phyloP scores from a whole-genome alignment of 1,140 invertebrate genomes.

The Chionoecetes opilio region DNA sequence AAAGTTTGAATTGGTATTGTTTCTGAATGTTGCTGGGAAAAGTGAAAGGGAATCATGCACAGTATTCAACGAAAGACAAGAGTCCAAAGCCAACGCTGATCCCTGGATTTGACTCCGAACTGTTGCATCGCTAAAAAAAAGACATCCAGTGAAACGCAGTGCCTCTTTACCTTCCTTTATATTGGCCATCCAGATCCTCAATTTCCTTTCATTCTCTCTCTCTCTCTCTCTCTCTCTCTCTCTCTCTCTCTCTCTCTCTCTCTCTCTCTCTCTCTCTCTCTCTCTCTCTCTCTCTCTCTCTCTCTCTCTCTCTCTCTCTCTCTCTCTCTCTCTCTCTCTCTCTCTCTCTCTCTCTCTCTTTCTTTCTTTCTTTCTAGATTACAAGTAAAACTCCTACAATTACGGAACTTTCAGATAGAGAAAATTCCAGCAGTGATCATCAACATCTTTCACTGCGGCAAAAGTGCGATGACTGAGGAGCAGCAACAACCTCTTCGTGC shows the following conservation, averaged over 20 bases:
- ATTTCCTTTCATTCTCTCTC: not conserved
- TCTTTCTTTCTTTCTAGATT: not conserved
- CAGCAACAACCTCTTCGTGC: not conserved
- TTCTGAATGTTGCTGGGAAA: not conserved
- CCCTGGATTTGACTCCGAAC: conserved; percentile 25
- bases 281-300: conserved; percentile 41
- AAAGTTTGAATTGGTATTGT: conserved; percentile 5
- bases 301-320: conserved; percentile 41
- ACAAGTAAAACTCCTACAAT: not conserved
- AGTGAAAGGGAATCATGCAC: not conserved
- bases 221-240: conserved; percentile 39
- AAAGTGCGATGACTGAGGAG: not conserved
- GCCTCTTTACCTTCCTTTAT: not conserved
- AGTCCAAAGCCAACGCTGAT: conserved; percentile 7
- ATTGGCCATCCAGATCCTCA: not conserved
- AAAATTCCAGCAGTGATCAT: not conserved
- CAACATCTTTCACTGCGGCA: too few species aligned
- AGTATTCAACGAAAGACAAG: conserved; percentile 29
- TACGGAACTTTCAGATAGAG: not conserved
- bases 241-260: conserved; percentile 46
- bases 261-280: conserved; percentile 44
- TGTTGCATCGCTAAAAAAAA: not conserved
- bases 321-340: conserved; percentile 15
- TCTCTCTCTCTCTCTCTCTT: too few species aligned
- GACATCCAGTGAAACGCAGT: not conserved